Base-by-base conservation (phyloP, 23 tunicate species). In the Trididemnum miniatum region DNA sequence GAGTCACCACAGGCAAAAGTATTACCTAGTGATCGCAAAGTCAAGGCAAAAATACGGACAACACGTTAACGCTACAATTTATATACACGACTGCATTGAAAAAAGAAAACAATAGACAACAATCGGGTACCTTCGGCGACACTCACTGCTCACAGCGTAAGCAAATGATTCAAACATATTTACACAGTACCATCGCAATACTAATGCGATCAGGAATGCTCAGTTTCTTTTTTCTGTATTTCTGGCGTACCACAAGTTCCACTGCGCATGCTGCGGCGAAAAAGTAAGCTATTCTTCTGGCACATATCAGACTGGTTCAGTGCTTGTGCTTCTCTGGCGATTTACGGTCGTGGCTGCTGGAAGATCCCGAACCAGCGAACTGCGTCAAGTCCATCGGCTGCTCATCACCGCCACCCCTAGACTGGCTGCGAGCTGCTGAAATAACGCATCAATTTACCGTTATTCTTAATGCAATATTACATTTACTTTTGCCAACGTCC, bases 301-400 rank as follows among this genome's bases (percentile, higher is more conserved):
- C n/a, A n/a, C n/a, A n/a, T 2, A 67, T 12, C 75, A 4, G 12
- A 7, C 38, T 7, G 38, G 7, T 4, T 85, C 79, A 85, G 34
- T 83, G 87, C 34, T 85, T 85, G 79, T 78, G 83, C 83, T 85
- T 85, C 35, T 85, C 89, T 2, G 89, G 89, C 51, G 89, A 30
- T 50, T 78, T 36, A 5, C 83, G 78, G 34, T 78, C 89, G 20
- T 39, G 52, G 74, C 64, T 63, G 22, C 74, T 37, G n/a, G 81
- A 60, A 49, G 76, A 18, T 1, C 39, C 35, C 30, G 82, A 67
- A 26, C 89, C 83, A 2, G 71, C 30, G 35, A 86, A 79, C 52
- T 79, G 84, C 54, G 90, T 86, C 59, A 86, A 39, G 44, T 86
- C 90, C 90, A 86, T 86, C 27, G 90, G 90, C 62, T 86, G 90